Conservation (phyloP, 2,888 invertebrate species). For the Meganola albula region DNA sequence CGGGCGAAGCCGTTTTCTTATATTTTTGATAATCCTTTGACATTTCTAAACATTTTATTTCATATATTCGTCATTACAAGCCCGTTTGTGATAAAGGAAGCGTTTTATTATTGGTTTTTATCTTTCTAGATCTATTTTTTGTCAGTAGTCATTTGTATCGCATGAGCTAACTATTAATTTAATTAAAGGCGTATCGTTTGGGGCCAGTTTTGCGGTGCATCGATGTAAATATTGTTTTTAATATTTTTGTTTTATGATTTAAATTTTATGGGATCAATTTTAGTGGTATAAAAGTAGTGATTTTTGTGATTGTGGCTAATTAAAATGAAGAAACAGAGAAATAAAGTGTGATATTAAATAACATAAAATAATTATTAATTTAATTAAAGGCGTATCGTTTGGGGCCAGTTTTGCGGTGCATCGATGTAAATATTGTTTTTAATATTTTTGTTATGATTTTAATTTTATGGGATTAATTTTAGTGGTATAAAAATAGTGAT, state of each 20-base stretch:
- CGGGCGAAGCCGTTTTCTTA: no score
- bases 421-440: constrained; percentile 53
- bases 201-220: constrained; percentile 45
- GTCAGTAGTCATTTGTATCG: constrained; percentile 69
- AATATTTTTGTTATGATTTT: no score
- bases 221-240: constrained; percentile 50
- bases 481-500: no score
- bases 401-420: constrained; percentile 43
- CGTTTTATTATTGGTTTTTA: constrained; percentile 72
- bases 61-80: constrained; percentile 27
- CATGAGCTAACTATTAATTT: constrained; percentile 70
- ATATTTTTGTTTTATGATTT: no score
- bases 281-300: no score
- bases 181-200: constrained; percentile 65
- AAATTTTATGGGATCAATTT: no score
- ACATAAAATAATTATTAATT: constrained; percentile 70
- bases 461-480: no score
- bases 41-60: no score
- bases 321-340: no score
- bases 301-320: no score
- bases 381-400: constrained; percentile 67
- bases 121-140: constrained; percentile 65
- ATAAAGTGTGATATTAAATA: no score
- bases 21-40: no score
- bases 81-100: constrained; percentile 52